phyloP scores from a whole-genome alignment of 2,797 vertebrate genomes.

The Alosa sapidissima region DNA sequence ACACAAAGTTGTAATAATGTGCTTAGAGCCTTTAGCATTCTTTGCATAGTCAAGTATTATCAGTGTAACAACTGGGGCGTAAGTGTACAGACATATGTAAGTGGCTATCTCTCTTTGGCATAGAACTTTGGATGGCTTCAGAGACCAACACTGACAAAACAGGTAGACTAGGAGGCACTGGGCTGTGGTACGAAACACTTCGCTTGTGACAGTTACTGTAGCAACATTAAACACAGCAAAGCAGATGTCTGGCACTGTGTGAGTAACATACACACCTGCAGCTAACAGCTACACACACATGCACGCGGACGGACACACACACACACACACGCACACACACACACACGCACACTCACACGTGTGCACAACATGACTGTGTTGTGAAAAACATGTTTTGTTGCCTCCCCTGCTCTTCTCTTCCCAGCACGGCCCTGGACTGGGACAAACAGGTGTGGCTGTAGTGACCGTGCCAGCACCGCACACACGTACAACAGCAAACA shows the following conservation, averaged over 20 bases:
- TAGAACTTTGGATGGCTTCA: constrained; percentile 37
- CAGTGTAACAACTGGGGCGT: constrained; percentile 57
- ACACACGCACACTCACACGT: constrained; percentile 14
- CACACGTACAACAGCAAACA: background rate
- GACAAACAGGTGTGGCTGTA: constrained; percentile 8
- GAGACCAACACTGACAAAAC: constrained; percentile 7
- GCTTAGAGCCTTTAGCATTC: constrained; percentile 10
- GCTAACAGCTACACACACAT: background rate
- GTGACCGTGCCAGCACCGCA: background rate
- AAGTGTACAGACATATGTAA: constrained; percentile 55
- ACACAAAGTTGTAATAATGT: background rate
- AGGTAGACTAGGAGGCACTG: background rate
- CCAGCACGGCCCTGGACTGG: background rate
- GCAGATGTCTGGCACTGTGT: background rate
- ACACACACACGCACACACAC: constrained; percentile 29
- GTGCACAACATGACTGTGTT: background rate
- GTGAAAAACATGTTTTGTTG: constrained; percentile 22
- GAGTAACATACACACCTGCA: background rate
- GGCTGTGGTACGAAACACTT: background rate
- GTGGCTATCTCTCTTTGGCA: constrained; percentile 55
- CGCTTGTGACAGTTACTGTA: background rate
- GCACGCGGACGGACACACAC: background rate
- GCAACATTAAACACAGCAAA: constrained; percentile 1
- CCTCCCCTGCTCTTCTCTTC: background rate
- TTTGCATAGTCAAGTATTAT: constrained; percentile 62